Evolutionary conservation across 1,140 invertebrate species (phyloP).

Genomic region (Nilaparvata lugens): DNA sequence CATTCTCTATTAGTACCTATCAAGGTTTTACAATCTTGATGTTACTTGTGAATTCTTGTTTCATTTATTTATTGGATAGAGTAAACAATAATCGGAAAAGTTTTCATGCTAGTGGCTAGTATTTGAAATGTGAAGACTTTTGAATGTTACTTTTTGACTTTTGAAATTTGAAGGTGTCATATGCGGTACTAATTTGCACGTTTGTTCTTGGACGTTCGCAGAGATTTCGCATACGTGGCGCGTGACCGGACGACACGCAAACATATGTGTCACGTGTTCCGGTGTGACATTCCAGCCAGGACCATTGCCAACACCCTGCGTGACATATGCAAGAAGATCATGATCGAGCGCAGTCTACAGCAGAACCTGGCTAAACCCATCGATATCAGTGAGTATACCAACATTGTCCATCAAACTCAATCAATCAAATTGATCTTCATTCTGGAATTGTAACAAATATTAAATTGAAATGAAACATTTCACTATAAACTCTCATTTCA

Average conservation of each 20-base stretch:
- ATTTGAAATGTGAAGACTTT: no score
- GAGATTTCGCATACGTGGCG: conserved; percentile 97
- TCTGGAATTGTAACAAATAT: not conserved
- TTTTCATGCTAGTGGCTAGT: no score
- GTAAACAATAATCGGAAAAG: no score
- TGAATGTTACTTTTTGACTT: no score
- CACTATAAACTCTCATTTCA: no score
- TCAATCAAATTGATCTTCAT: not conserved
- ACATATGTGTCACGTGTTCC: conserved; percentile 92
- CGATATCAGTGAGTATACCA: conserved; percentile 39
- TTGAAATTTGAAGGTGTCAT: no score
- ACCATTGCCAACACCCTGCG: conserved; percentile 88
- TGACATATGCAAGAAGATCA: conserved; percentile 93
- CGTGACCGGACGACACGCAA: conserved; percentile 79
- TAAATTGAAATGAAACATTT: not conserved
- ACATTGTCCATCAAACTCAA: no score
- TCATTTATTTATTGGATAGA: no score
- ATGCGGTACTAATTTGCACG: no score
- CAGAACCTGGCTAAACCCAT: conserved; percentile 58
- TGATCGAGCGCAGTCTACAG: conserved; percentile 83
- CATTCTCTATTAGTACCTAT: no score
- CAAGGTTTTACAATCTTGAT: no score
- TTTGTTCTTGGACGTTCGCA: conserved; percentile 39
- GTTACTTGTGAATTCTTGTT: no score
- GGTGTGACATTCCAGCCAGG: conserved; percentile 89